Percentiles rank a stretch among this genome's conserved stretches.
Conservation (phyloP, 2,113 vertebrate species). For the Nymphicus hollandicus region DNA sequence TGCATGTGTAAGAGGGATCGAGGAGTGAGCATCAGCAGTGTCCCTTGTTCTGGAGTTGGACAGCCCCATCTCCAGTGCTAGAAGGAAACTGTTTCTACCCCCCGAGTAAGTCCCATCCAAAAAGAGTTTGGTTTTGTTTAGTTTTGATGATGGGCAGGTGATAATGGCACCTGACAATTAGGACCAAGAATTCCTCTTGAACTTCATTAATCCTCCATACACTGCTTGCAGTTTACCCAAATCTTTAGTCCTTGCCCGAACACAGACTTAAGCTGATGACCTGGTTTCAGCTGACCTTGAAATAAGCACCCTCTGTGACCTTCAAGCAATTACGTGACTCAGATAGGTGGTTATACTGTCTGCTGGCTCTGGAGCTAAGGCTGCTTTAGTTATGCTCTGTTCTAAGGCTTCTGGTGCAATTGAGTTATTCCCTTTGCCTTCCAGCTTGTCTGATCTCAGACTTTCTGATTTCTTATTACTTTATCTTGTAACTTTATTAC, state of each 20-base stretch:
- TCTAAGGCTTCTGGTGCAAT: not conserved
- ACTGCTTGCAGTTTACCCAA: not conserved
- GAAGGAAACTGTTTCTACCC: not conserved
- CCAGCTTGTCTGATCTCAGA: not conserved
- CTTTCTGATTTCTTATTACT: not conserved
- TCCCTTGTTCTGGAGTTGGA: not conserved
- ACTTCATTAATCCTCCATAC: not conserved
- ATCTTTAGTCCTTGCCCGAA: not conserved
- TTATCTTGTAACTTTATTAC: not conserved
- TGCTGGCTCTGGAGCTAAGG: not conserved
- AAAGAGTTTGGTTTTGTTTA: not conserved
- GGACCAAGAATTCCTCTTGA: not conserved
- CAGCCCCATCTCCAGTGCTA: rapidly evolving
- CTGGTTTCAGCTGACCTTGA: not conserved
- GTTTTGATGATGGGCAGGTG: not conserved
- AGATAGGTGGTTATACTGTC: not conserved
- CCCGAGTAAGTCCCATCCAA: not conserved
- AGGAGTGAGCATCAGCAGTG: not conserved
- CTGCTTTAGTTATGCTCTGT: not conserved
- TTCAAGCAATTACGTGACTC: not conserved
- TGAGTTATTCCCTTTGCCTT: not conserved
- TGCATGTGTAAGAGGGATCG: rapidly evolving
- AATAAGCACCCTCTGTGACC: not conserved
- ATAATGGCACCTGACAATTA: not conserved
- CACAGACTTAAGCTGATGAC: not conserved